Conservation (phyloP, 2,888 invertebrate species). For the Epinotia brunnichana region DNA sequence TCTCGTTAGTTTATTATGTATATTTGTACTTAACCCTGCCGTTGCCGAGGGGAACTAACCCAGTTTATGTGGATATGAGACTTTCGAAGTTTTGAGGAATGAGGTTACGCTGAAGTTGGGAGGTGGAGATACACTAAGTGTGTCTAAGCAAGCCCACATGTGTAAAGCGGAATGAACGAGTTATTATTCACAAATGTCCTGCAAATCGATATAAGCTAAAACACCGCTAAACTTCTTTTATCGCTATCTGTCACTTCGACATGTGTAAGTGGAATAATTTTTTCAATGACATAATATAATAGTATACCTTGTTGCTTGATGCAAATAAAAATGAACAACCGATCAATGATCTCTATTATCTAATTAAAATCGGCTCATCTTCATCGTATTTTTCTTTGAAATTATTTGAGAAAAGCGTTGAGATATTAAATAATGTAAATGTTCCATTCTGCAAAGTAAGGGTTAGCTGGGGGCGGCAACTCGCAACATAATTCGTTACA, state of each 20-base stretch:
- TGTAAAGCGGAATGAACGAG: too few species aligned
- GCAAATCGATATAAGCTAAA: too few species aligned
- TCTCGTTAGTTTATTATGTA: conserved; percentile 30
- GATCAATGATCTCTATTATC: too few species aligned
- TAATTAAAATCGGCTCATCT: too few species aligned
- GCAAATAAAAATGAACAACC: too few species aligned
- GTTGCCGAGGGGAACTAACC: not conserved
- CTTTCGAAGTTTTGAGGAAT: not conserved
- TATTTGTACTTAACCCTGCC: conserved; percentile 26
- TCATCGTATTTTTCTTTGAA: too few species aligned
- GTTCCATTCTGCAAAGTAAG: not conserved
- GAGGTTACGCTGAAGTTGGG: not conserved
- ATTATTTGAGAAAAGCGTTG: not conserved
- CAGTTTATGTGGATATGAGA: conserved; percentile 2
- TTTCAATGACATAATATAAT: too few species aligned
- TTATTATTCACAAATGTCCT: too few species aligned
- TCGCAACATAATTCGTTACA: conserved; percentile 24
- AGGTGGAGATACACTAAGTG: not conserved
- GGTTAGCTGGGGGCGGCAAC: conserved; percentile 16
- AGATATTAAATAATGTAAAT: not conserved
- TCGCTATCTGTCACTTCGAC: too few species aligned
- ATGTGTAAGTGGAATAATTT: too few species aligned
- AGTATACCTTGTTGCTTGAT: too few species aligned
- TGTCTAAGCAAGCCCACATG: not conserved
- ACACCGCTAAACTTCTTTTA: too few species aligned